Base-by-base conservation (phyloP, 2,797 vertebrate species). In the Channa striata region DNA sequence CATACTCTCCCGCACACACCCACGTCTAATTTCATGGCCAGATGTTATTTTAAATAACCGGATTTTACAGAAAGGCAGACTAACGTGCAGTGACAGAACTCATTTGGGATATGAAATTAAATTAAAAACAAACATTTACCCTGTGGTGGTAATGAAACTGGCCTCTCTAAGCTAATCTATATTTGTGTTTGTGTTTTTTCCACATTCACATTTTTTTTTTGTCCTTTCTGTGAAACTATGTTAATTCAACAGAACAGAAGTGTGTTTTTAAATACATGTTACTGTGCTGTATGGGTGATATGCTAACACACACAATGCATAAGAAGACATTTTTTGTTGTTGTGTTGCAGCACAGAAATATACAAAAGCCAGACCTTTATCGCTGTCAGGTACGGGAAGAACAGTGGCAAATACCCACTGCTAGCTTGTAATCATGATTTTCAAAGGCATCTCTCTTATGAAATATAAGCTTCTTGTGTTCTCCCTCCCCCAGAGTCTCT, bases 71-170 rank as follows among this genome's bases (percentile, higher is more conserved):
- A 53, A 65, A 67, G 56, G 49, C 37, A 49, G 8, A 33, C 12
- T 16, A 54, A 58, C 30, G 2, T 23, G 23, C 71, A 43, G 60
- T 46, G 37, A 73, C 21, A 16, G 16, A 60, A 25, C 30, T 63
- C 57, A 36, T 67, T 46, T 44, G 39, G 48, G 53, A 76, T 33
- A 54, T 46, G 40, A 72, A 68, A 68, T 72, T 5, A 76, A 87
- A 84, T 76, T 66, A 78, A 80, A 86, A 79, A 48, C 70, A 81
- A 83, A 83, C 66, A 82, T 79, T 78, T 75, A 40, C 61, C 19
- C 61, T 71, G 43, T 65, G 23, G 54, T 56, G 61, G 61, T 43
- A 79, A 84, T 77, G 48, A 65, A 77, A 78, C 10, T 64, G n/a
- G n/a, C 56, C 46, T 59, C 36, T 64, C 51, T 51, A 21, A 48